Evolutionary conservation across 2,797 vertebrate species (phyloP), one percentile per base, ranked within the genome.

Genomic region (Rallus crepitans): DNA sequence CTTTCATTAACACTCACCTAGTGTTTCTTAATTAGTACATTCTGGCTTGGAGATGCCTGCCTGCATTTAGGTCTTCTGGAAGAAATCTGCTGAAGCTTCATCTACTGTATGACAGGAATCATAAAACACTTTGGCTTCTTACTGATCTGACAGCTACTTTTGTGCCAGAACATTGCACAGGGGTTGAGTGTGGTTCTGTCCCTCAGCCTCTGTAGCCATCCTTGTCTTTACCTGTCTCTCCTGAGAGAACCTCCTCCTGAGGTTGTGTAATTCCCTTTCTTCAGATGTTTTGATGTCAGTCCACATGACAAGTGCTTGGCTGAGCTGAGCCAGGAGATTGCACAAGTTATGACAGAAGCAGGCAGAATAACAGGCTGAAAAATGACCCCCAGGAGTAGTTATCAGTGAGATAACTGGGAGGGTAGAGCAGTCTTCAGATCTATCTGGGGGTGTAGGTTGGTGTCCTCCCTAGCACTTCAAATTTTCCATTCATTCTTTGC

Each of bases 21-120:
- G 25, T 53, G 52, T 80, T 93, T 82, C 87, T 85, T 91, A 89
- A 92, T 94, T 94, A 94, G 33, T 7, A 2, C 48, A 9, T 94
- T 82, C 75, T 82, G 70, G 11, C 33, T 76, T 69, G 75, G 27
- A 89, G 42, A 63, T 92, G 70, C 53, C 56, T 73, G 56, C 60
- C 42, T 77, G 59, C 81, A 59, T 70, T 82, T 28, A 64, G 88
- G 23, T 60, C 47, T 92, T 72, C 50, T 57, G 60, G 37, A 91
- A 35, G 45, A 89, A 89, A 85, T 82, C n/a, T 30, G 3, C 42
- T 64, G 27, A 73, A 89, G 11, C n/a, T 92, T 50, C 47, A 27
- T 9, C n/a, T 40, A 1, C 80, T 57, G 39, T 81, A 16, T 47
- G n/a, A 30, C 33, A 65, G 52, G 24, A 82, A 82, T 39, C 65